Evolutionary conservation across 2,797 vertebrate genomes (phyloP), one percentile per base, ranked within the genome.

Genomic region (Salmo trutta): DNA sequence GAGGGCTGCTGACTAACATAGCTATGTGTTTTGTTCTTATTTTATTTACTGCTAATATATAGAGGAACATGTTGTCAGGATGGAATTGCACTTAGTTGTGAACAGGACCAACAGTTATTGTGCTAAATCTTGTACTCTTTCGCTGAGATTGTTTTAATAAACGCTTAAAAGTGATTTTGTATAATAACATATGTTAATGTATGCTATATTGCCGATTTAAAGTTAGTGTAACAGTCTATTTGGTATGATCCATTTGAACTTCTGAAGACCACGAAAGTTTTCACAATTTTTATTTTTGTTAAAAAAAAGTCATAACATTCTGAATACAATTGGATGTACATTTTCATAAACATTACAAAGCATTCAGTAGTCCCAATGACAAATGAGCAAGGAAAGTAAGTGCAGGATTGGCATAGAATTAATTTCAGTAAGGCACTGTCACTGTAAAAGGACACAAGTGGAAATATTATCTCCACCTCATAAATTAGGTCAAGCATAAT

Each of bases 381-480:
- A 31, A 31, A 67, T 6, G 29, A 19, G 6, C 66, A 67, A 31
- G 66, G 16, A 67, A 33, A 8, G 3, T 36, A 67, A 36, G 29
- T 67, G 66, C 66, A 36, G 66, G 29, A 67, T 67, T 67, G 65
- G 14, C 65, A 33, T 67, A 17, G 2, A 15, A 67, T 67, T 33
- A 1, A 67, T 17, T 67, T 31, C 66, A 36, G 29, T 67, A 67
- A 67, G 66, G 66, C 66, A 67, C 17, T 6, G 29, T 67, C 33
- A 68, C 52, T 70, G 52, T 65, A 36, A 74, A 62, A 70, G 56
- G 64, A 16, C 17, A 67, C 64, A 19, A 19, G 36, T 68, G 17
- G 54, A 70, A 74, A 75, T 47, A 17, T 51, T 70, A 74, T 41
- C 64, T 84, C 81, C 78, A 79, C 73, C 78, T 82, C 21, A 12